These are phyloP conservation scores for Drosophila takahashii DNA, from an alignment of 1,140 invertebrate species.

Conservation along the genomic window DNA sequence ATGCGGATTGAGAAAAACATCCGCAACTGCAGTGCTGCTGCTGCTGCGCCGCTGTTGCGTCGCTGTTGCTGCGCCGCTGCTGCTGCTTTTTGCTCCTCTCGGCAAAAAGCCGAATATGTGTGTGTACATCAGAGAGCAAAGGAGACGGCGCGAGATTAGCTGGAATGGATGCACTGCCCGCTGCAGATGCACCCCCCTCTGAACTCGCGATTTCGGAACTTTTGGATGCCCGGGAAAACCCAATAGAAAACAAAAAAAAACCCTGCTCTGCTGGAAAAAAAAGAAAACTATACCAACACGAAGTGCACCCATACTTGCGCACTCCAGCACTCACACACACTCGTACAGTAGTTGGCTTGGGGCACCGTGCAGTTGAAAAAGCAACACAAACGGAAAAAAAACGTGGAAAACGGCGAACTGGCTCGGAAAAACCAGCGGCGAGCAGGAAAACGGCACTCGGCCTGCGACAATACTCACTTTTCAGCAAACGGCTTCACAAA, in stretches of 20 bases:
- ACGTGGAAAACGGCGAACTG: neutral
- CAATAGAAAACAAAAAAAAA: neutral
- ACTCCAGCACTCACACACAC: neutral
- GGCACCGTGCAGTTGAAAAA: constrained; percentile 11
- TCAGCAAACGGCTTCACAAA: constrained; percentile 13
- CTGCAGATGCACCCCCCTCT: neutral
- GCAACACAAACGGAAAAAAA: neutral
- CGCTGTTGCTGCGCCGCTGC: neutral
- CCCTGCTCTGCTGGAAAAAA: constrained; percentile 2
- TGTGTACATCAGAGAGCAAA: constrained; percentile 1
- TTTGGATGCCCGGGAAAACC: neutral
- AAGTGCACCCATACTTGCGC: constrained; percentile 14
- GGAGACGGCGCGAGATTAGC: neutral
- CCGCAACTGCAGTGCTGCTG: neutral
- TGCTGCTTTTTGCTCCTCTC: neutral
- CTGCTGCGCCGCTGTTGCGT: neutral
- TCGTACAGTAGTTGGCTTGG: constrained; percentile 22
- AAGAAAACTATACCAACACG: constrained; percentile 31
- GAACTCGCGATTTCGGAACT: neutral
- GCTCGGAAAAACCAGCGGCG: neutral
- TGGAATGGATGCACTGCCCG: neutral
- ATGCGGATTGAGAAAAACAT: constrained; percentile 10
- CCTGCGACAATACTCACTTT: constrained; percentile 22
- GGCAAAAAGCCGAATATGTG: constrained; percentile 7
- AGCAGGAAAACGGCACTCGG: neutral